phyloP scores from a whole-genome alignment of 2,113 vertebrate genomes.

The Coracopsis vasa region DNA sequence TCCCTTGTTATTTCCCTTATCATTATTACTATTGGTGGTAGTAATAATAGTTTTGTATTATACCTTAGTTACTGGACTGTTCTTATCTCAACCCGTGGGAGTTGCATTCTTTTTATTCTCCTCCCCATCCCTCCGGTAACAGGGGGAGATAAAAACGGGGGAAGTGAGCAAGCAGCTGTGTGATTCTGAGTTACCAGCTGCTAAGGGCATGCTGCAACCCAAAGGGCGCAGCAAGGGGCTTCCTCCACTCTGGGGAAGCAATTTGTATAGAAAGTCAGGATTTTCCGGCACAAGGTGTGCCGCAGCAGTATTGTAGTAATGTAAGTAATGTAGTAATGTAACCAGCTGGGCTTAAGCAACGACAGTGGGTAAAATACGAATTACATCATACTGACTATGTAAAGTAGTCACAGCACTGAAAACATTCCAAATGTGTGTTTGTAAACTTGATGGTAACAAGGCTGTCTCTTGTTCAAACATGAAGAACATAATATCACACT shows the following conservation, averaged over 20 bases:
- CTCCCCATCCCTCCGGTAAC: background rate
- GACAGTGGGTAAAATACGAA: background rate
- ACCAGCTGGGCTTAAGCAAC: background rate
- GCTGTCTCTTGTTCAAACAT: background rate
- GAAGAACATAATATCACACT: background rate
- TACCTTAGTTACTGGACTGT: background rate
- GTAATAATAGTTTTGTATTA: background rate
- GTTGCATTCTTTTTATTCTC: background rate
- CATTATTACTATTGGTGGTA: background rate
- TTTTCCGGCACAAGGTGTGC: background rate
- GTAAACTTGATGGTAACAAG: background rate
- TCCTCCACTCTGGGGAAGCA: background rate
- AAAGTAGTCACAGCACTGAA: background rate
- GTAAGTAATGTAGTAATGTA: background rate
- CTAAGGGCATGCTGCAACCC: background rate
- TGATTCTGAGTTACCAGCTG: background rate
- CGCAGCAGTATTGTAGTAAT: background rate
- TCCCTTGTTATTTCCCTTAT: background rate
- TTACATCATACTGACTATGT: rapidly evolving
- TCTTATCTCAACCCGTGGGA: background rate
- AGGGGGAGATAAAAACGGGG: background rate
- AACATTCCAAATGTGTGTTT: background rate
- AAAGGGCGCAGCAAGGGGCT: background rate
- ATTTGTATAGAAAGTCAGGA: background rate
- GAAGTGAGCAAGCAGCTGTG: background rate